Evolutionary conservation across 2,888 invertebrate genomes (phyloP).

Genomic region (Dioctria rufipes): DNA sequence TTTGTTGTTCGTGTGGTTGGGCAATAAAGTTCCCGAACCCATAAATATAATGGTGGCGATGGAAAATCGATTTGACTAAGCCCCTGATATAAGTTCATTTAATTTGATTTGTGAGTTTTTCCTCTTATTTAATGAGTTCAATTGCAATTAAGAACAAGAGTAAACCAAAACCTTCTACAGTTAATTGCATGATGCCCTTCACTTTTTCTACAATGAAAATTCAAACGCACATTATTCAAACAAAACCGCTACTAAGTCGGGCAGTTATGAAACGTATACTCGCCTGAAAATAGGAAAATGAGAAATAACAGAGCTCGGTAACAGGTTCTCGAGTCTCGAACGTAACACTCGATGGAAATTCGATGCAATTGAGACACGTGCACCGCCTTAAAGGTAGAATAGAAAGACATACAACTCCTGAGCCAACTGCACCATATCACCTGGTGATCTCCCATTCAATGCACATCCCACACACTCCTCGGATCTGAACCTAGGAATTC

Average conservation of each 20-base stretch:
- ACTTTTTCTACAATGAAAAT: constrained; percentile 28
- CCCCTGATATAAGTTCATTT: no score
- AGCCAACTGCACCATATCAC: constrained; percentile 14
- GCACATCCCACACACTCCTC: constrained; percentile 44
- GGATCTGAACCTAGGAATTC: constrained; percentile 27
- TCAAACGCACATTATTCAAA: constrained; percentile 5
- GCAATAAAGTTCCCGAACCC: no score
- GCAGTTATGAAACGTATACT: constrained; percentile 34
- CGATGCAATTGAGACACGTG: constrained; percentile 45
- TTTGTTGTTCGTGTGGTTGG: no score
- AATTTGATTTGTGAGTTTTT: no score
- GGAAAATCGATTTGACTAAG: no score
- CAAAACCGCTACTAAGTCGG: constrained; percentile 19
- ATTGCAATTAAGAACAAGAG: background rate
- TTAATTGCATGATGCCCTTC: constrained; percentile 32
- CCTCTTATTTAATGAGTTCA: no score
- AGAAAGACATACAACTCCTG: constrained; percentile 6
- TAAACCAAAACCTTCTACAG: constrained; percentile 24
- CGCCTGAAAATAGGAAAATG: constrained; percentile 34
- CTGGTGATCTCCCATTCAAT: constrained; percentile 47
- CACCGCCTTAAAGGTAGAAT: constrained; percentile 31
- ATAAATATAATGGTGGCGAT: no score
- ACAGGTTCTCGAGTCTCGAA: constrained; percentile 38
- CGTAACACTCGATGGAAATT: constrained; percentile 44
- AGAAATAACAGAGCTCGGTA: constrained; percentile 20